Conservation (phyloP, 64 coral and sea anemone species). For the Montipora foliosa region DNA sequence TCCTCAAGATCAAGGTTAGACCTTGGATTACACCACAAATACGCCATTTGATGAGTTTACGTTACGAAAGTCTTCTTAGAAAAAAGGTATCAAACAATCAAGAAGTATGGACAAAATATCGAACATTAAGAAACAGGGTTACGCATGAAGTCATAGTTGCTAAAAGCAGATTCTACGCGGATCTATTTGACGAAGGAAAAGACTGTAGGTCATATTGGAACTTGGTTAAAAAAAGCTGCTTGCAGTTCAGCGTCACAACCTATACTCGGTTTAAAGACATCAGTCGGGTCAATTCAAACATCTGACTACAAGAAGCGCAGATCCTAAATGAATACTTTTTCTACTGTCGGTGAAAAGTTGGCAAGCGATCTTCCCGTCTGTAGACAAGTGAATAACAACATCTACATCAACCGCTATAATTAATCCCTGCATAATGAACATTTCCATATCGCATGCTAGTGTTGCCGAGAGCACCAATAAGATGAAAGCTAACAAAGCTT, state of each 20-base stretch:
- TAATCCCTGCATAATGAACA: conserved; percentile 31
- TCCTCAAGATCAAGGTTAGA: no score
- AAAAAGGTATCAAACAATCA: conserved; percentile 15
- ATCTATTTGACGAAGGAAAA: conserved; percentile 15
- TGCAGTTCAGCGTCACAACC: background rate
- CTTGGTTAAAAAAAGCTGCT: background rate
- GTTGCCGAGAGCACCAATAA: no score
- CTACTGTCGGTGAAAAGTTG: background rate
- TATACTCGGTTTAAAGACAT: conserved; percentile 18
- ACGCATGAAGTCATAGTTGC: conserved; percentile 9
- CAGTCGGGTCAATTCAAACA: background rate
- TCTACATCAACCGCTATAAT: background rate
- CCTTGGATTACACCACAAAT: conserved; percentile 50
- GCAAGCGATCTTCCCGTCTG: no score
- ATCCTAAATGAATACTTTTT: conserved; percentile 28
- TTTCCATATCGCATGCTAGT: background rate
- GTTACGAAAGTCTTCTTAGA: background rate
- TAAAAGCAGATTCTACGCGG: background rate
- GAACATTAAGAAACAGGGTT: background rate
- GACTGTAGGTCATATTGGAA: background rate
- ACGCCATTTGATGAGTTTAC: conserved; percentile 26
- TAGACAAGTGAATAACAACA: background rate
- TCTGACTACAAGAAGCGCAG: conserved; percentile 1
- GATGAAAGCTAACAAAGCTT: no score
- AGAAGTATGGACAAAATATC: background rate